Percentiles rank a stretch among this genome's conserved stretches.
Evolutionary conservation across 2,888 invertebrate genomes (phyloP).

Genomic region (Empis livida): DNA sequence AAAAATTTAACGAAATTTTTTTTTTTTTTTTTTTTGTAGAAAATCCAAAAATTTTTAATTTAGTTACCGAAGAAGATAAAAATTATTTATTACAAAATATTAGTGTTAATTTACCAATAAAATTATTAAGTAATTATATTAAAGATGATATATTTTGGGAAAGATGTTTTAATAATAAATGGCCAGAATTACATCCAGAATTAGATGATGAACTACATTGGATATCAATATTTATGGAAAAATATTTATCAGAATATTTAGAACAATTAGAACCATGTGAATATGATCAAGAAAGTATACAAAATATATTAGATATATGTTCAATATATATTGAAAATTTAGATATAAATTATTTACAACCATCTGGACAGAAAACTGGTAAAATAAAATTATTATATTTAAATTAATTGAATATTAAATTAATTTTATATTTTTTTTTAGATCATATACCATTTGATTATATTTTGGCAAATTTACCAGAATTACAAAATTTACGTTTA

Average conservation of each 20-base stretch:
- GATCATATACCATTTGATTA: conserved; percentile 36
- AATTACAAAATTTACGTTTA: conserved; percentile 28
- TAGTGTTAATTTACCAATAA: conserved; percentile 27
- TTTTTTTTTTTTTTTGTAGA: not conserved
- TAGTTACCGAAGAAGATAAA: conserved; percentile 22
- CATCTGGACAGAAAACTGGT: conserved; percentile 20
- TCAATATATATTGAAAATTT: conserved; percentile 30
- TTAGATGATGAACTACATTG: conserved; percentile 18
- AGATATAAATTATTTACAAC: conserved; percentile 30
- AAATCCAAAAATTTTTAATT: not conserved
- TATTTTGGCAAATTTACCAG: conserved; percentile 31
- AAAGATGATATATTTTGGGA: conserved; percentile 33
- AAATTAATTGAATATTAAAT: not conserved
- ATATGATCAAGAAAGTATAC: conserved; percentile 29
- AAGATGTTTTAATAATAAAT: conserved; percentile 27
- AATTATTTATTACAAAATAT: conserved; percentile 31
- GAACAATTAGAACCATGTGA: conserved; percentile 30
- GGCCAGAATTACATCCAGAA: conserved; percentile 20
- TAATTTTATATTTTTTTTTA: conserved; percentile 11
- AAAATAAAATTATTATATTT: not conserved
- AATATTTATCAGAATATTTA: conserved; percentile 34
- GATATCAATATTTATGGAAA: conserved; percentile 36
- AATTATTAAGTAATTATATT: conserved; percentile 27
- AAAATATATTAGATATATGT: conserved; percentile 29
- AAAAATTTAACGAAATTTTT: not conserved